phyloP scores from a whole-genome alignment of 1,140 invertebrate species.

The Drosophila chauvacae region DNA sequence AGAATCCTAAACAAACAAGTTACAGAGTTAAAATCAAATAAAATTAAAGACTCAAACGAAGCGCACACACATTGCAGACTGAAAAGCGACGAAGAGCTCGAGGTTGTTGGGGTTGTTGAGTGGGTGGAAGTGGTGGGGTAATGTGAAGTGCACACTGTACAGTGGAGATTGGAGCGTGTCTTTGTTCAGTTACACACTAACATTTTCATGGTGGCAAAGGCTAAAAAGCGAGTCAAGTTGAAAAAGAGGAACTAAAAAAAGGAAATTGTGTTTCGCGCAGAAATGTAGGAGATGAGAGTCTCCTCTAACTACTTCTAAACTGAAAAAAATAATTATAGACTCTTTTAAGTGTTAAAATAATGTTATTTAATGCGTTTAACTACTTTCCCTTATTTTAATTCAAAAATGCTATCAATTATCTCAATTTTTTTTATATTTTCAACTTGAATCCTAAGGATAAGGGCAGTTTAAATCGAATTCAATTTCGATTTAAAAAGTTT shows the following conservation, averaged over 20 bases:
- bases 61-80: slow-evolving; percentile 36
- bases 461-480: neutral
- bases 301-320: slow-evolving; percentile 1
- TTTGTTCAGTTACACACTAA: slow-evolving; percentile 20
- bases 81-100: slow-evolving; percentile 3
- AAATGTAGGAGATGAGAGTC: neutral
- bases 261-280: slow-evolving; percentile 12
- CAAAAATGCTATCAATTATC: no score
- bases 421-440: neutral
- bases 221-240: slow-evolving; percentile 47
- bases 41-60: slow-evolving; percentile 65
- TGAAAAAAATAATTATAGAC: neutral
- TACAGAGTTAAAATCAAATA: slow-evolving; percentile 61
- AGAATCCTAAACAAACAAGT: slow-evolving; percentile 61
- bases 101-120: slow-evolving; percentile 7
- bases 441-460: neutral
- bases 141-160: neutral
- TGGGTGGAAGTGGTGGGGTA: slow-evolving; percentile 8
- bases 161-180: slow-evolving; percentile 38
- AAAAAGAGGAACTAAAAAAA: slow-evolving; percentile 3
- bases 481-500: no score
- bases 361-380: no score
- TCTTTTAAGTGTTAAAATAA: neutral
- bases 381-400: neutral
- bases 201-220: slow-evolving; percentile 44